These are phyloP conservation scores for Pammene fasciana DNA, from an alignment of 2,888 invertebrate species.

Conservation along the genomic window DNA sequence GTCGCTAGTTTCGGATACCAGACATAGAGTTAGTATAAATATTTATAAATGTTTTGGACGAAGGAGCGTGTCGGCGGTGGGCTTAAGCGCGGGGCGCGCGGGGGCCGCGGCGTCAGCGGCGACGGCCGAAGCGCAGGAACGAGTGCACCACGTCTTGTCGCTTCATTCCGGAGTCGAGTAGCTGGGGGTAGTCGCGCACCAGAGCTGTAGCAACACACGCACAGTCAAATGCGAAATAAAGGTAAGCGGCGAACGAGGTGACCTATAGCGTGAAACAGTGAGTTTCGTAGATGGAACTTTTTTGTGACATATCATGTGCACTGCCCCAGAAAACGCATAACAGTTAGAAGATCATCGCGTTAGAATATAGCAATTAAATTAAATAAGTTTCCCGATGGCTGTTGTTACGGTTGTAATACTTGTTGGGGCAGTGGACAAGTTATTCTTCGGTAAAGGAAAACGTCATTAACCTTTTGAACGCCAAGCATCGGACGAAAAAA, in stretches of 20 bases:
- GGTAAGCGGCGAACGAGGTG: no score
- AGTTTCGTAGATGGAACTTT: no score
- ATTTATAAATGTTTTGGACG: constrained; percentile 70
- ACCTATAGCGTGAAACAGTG: neutral
- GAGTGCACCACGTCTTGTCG: constrained; percentile 95
- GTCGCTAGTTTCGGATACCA: constrained; percentile 62
- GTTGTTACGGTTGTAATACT: no score
- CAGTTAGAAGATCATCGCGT: no score
- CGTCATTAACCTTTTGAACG: no score
- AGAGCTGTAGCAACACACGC: constrained; percentile 58
- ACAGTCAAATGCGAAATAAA: neutral
- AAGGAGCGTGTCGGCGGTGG: constrained; percentile 53
- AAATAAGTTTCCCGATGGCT: no score
- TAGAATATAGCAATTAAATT: no score
- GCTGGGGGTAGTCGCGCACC: constrained; percentile 79
- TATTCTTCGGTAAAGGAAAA: no score
- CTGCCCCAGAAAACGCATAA: no score
- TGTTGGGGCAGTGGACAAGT: no score
- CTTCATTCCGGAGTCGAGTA: constrained; percentile 88
- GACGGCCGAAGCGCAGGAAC: constrained; percentile 93
- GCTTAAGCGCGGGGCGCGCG: constrained; percentile 29
- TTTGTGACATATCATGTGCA: no score
- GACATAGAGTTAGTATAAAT: constrained; percentile 40
- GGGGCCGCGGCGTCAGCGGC: constrained; percentile 82
- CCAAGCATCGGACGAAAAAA: no score